Evolutionary conservation across 2,888 invertebrate species (phyloP), one percentile per base, ranked within the genome.

Genomic region (Drosophila melanosoma): DNA sequence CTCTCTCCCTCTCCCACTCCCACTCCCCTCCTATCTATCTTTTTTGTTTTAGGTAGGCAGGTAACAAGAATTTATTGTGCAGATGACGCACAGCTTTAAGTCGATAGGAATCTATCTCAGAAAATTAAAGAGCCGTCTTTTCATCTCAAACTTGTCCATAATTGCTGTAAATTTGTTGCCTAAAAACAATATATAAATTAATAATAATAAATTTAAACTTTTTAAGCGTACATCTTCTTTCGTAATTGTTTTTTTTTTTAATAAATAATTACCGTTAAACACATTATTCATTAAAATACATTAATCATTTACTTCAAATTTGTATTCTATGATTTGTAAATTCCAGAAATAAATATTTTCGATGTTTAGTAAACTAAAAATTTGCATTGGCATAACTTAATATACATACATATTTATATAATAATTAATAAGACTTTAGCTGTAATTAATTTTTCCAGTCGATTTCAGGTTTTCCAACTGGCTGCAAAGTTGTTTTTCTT

Each of bases 401-500:
- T 29, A 29, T 45, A 23, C 45, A 51, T 51, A 29, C n/a, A 29
- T 29, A 29, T 12, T n/a, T 51, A 51, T 51, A n/a, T 29, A 6
- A 17, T 29, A 60, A 26, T 36, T 23, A 29, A 1, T 32, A 20
- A 10, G n/a, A 59, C 48, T 26, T 17, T 36, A 59, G 36, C 49
- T 23, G 40, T 33, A 33, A 42, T 15, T 33, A 29, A 54, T 67
- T 62, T 72, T 52, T 65, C 42, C 32, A 12, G 33, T 65, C 10
- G 11, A 20, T 62, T 69, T 73, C 69, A 59, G 72, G 67, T 77
- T 72, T 54, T 33, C 29, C 48, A 76, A 66, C 63, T 61, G 53
- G 54, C 38, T 58, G 45, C 38, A 57, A 62, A 74, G 77, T 74
- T 42, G 79, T 69, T 69, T 73, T 69, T 57, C 76, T 77, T 77